Base-by-base conservation (phyloP, 2,888 invertebrate genomes). In the Agriotes lineatus region DNA sequence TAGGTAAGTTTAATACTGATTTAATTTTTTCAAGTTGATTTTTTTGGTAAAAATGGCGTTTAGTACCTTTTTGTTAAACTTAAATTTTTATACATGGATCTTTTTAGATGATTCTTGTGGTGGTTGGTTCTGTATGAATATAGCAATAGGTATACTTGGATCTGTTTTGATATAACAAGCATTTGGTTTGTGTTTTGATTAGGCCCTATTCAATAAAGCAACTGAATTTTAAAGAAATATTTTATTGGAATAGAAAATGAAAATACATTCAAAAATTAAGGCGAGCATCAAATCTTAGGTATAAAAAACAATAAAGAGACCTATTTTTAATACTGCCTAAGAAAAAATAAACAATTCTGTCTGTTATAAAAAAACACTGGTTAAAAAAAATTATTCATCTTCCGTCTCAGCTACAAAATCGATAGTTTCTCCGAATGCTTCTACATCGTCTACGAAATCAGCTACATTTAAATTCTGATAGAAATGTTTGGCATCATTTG, bases 401-500 rank as follows among this genome's bases (percentile, higher is more conserved):
- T 42, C 42, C 5, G 42, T 42, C 9, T 42, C 42, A 42, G 42
- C 42, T 42, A 42, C 16, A 42, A 42, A 42, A 42, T 42, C 42
- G 16, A 42, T 42, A 16, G 4, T 42, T 12, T 42, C 42, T 42
- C 42, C 42, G 16, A 42, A 59, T 59, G 44, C 44, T 4, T 44
- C 44, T 9, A 59, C 19, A 59, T 59, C 59, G 25, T 59, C 59
- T 12, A 25, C 44, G 44, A 59, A 59, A 42, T 42, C 59, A 14
- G 59, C 59, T 20, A 7, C n/a, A 16, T 59, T 59, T 44, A 59
- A 39, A 22, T 59, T 59, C 16, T 18, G 42, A 25, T 59, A 60
- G 48, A 45, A 60, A 16, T 60, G 10, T 45, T 60, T 48, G 12
- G 45, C 59, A 59, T 59, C 59, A 25, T 59, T 59, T 59, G 44